Evolutionary conservation across 2,797 vertebrate genomes (phyloP), one percentile per base, ranked within the genome.

Genomic region (Discoglossus pictus): DNA sequence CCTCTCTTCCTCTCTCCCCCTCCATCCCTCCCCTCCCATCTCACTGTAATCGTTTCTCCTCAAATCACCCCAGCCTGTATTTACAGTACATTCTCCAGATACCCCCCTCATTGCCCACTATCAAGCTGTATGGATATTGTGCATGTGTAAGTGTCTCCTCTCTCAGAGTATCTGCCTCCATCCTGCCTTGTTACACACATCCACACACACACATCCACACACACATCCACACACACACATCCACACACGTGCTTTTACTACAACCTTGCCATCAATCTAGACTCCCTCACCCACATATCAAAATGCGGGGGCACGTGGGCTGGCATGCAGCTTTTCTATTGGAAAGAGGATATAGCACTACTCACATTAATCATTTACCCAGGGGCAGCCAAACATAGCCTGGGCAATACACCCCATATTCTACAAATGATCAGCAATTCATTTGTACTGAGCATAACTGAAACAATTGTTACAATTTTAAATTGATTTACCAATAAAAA

Each of bases 191-290:
- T n/a, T n/a, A n/a, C n/a, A n/a, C n/a, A n/a, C n/a, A n/a, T n/a
- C n/a, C n/a, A n/a, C 13, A n/a, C 43, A 21, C 31, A 31, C 13
- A 3, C 12, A 35, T 42, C 11, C 42, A 21, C 40, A 21, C 53
- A 46, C 54, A 43, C 55, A n/a, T 51, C 65, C 44, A 51, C 23
- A 21, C 44, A 68, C 55, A n/a, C 55, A 21, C 56, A 61, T 10
- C 25, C 39, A 52, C 48, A 68, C 65, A 68, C 65, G 65, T 68
- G 65, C 48, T 68, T 60, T 61, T 68, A 68, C 65, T 68, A 68
- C 56, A 61, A 61, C 25, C 47, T 31, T 61, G 47, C 65, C 46
- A 52, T 53, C 55, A 17, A 51, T 44, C 56, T 27, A 25, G 27
- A 35, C 51, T 59, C 63, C 53, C 40, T 68, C 66, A 54, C 66